Base-by-base conservation (phyloP, 2,888 invertebrate genomes). In the Smittia sp. region DNA sequence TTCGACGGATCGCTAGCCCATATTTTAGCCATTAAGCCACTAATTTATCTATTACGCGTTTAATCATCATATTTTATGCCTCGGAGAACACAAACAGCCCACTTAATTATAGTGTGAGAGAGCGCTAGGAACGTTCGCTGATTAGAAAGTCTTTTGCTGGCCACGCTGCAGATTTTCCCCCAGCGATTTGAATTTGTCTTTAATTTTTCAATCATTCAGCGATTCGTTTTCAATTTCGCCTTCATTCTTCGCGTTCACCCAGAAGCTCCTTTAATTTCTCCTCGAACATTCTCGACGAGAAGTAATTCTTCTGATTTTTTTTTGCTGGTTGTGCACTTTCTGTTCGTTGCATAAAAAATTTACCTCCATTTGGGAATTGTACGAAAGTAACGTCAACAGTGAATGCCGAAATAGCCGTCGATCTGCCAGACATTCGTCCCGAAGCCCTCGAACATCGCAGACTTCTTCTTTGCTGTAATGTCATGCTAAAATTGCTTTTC, bases 51-150 rank as follows among this genome's bases (percentile, higher is more conserved):
- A 27, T 25, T 54, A 70, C 69, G 69, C 69, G 27, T 70, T 70
- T 70, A 70, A 70, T 70, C 69, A 70, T 52, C 32, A 70, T 70
- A 70, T 70, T 70, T 70, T 70, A 70, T 70, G 69, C 52, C 52
- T 70, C 52, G 52, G 15, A 41, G 54, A 20, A 25, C 69, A 70
- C 69, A 70, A 27, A 70, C 69, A 18, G 32, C 15, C 39, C 46
- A 54, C 27, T 70, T 70, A 70, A 70, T 70, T 70, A 70, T 54
- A 27, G 27, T 70, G 24, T 18, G 32, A 58, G 15, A 24, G 65
- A 69, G 52, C 69, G 69, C 69, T 70, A 70, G 54, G 46, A 54
- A 70, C 46, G 15, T 27, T 70, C 54, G 54, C 69, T 54, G 69
- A 52, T 70, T 70, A 52, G 69, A 70, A 70, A 70, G 69, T 70